Base-by-base conservation (phyloP, 2,113 vertebrate genomes). In the Perca fluviatilis region DNA sequence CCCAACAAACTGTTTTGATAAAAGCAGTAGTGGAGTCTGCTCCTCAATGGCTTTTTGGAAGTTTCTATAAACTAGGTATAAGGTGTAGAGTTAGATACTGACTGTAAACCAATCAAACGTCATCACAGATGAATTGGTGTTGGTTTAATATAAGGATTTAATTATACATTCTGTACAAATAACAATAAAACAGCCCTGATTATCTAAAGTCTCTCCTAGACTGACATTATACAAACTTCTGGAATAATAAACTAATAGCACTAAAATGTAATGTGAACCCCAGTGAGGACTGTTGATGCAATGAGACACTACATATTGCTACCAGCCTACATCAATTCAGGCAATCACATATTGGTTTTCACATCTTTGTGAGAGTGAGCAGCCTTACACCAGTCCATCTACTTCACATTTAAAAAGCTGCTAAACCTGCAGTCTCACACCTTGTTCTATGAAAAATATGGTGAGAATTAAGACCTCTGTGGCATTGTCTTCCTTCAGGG, bases 401-500 rank as follows among this genome's bases (percentile, higher is more conserved):
- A 61, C 50, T 43, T 43, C 51, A 50, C 12, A 15, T 72, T 46
- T 46, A 46, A 66, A 76, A 70, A 57, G 40, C n/a, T 30, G 10
- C 13, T 53, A 19, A 51, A 70, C 15, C 21, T 23, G 15, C 33
- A 74, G 56, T 40, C n/a, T 58, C 27, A 62, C 54, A 82, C 33
- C 16, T 63, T 61, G 2, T 79, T 54, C 0, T 10, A 14, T 67
- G 72, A 67, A 23, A 72, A 66, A 36, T 25, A 40, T 23, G 25
- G 51, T 47, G 40, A 53, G 46, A 85, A 36, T 40, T 62, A 47
- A 58, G 30, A 0, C 27, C 64, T 75, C 68, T 18, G 74, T 73
- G 83, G 65, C 62, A 62, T 19, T 5, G 67, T 63, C 57, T n/a
- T 61, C 51, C 79, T 75, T 74, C 4, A 15, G 73, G 69, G 46